These are phyloP conservation scores for Cephalopterus ornatus DNA, from an alignment of 2,113 vertebrate genomes.

Conservation along the genomic window DNA sequence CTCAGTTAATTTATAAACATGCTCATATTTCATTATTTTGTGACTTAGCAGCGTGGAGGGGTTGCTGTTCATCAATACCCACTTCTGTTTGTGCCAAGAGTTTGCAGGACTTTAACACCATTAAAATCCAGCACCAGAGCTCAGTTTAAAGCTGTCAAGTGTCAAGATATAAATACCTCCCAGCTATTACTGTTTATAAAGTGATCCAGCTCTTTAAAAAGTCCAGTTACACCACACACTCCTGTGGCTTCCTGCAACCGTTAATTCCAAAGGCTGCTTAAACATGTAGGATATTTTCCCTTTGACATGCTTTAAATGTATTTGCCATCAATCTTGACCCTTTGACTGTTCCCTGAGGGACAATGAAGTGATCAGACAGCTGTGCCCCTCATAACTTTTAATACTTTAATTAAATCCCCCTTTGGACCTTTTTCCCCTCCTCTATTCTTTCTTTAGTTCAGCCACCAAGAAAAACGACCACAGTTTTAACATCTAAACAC, in stretches of 20 bases:
- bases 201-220: neutral
- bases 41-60: accelerated
- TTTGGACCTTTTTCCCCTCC: conserved; percentile 15
- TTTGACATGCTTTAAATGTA: conserved; percentile 51
- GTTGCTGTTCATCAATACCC: neutral
- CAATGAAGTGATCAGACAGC: conserved; percentile 60
- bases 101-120: neutral
- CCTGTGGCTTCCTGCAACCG: conserved; percentile 1
- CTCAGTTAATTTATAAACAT: neutral
- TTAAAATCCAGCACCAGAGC: neutral
- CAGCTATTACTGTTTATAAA: neutral
- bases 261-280: conserved; percentile 52
- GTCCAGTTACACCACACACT: neutral
- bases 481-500: conserved; percentile 50
- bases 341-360: conserved; percentile 47
- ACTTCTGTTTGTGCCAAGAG: neutral
- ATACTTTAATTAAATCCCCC: conserved; percentile 66
- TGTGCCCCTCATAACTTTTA: conserved; percentile 58
- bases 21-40: neutral
- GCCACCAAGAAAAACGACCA: conserved; percentile 34
- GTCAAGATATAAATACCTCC: conserved; percentile 21
- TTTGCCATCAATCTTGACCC: conserved; percentile 62
- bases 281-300: conserved; percentile 44
- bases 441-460: conserved; percentile 55
- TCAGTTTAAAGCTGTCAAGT: neutral